Base-by-base conservation (phyloP, 2,113 vertebrate species). In the Typhlomys cinereus region DNA sequence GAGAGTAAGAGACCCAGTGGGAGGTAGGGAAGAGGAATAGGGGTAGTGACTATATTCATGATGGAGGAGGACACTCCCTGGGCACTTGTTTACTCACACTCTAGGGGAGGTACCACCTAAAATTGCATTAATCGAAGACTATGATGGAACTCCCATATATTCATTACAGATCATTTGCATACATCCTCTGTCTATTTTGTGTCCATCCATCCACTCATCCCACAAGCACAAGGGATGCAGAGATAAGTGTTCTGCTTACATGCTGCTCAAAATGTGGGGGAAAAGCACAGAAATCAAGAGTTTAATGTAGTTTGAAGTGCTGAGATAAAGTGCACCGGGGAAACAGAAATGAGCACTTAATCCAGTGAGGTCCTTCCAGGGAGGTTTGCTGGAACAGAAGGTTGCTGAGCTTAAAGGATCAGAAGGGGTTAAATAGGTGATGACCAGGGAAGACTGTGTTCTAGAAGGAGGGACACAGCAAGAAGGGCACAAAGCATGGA, bases 301-400 rank as follows among this genome's bases (percentile, higher is more conserved):
- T 67, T 85, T 85, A 88, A 94, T 82, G 83, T 48, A 81, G 7
- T 88, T 52, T 95, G 89, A 90, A 92, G 74, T 44, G 69, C 66
- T 76, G 48, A 44, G 36, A 36, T 27, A 31, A 61, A 95, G 57
- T 52, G 39, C 57, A 74, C 75, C 52, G 15, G 50, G 15, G 18
- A 59, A 94, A 86, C 29, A 88, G 91, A 74, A 91, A 91, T 76
- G 36, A 25, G 31, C 46, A 67, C 66, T 95, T 92, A 36, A 54
- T 73, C 46, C 48, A 50, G 48, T 20, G 5, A 36, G 36, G 73
- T 71, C 21, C 27, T 69, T 90, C 41, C 76, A 57, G 34, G 83
- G 62, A 78, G 57, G 73, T 31, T 92, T 90, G 92, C 73, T 82
- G 41, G 61, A 84, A 73, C 15, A 74, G 31, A 67, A 6, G n/a